Conservation (phyloP, 2,888 invertebrate genomes). For the Euplexia lucipara region DNA sequence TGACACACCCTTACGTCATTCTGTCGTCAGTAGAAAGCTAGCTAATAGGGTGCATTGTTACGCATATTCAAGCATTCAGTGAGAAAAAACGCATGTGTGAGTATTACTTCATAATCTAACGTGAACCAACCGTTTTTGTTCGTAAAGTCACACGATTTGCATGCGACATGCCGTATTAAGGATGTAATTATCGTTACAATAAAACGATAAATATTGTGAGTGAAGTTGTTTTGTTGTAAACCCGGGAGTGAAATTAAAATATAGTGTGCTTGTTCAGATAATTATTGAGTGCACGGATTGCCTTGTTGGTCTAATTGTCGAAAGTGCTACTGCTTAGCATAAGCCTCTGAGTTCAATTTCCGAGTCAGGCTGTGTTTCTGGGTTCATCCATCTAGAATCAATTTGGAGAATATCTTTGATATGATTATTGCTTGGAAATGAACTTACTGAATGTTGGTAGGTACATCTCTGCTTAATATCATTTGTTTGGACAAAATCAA, state of each 20-base stretch:
- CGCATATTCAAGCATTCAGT: constrained; percentile 54
- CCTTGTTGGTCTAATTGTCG: not conserved
- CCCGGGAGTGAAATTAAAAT: constrained; percentile 34
- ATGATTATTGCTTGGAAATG: no score
- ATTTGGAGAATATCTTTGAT: no score
- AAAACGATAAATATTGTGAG: constrained; percentile 54
- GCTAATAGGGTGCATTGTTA: constrained; percentile 56
- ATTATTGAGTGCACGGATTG: constrained; percentile 2
- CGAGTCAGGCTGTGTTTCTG: no score
- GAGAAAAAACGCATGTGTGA: constrained; percentile 57
- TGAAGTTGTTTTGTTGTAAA: constrained; percentile 22
- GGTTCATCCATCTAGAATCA: no score
- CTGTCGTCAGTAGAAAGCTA: constrained; percentile 55
- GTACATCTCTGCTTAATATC: no score
- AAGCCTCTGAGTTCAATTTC: no score
- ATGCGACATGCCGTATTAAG: constrained; percentile 51
- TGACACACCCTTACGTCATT: constrained; percentile 54
- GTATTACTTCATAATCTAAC: constrained; percentile 56
- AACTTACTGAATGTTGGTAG: no score
- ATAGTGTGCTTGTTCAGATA: not conserved
- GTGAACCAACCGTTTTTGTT: constrained; percentile 55
- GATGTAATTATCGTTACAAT: constrained; percentile 57
- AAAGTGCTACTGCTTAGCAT: no score
- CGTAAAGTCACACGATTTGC: constrained; percentile 62
- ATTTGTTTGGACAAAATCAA: no score